A percentile compares a stretch with the other conserved stretches of the same genome.
These are phyloP conservation scores for Melinaea marsaeus DNA, from an alignment of 2,888 invertebrate genomes.

Conservation along the genomic window DNA sequence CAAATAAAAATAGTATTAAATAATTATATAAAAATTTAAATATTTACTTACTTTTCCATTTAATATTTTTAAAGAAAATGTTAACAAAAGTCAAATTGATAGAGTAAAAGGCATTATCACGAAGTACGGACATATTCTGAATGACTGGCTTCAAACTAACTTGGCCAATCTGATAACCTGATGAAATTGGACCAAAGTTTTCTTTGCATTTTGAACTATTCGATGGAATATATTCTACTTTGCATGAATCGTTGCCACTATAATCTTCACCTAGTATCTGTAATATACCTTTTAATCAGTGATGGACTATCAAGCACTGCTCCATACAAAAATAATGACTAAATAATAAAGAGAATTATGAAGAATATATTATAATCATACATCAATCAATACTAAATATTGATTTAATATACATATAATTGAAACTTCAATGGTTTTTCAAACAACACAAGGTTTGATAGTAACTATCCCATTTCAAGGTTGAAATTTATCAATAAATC, in stretches of 20 bases:
- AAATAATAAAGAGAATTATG: too few species aligned
- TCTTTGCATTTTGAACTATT: constrained; percentile 58
- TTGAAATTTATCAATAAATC: constrained; percentile 1
- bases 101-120: constrained; percentile 26
- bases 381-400: too few species aligned
- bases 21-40: constrained; percentile 3
- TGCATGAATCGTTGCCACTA: constrained; percentile 53
- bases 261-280: constrained; percentile 53
- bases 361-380: too few species aligned
- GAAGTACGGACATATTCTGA: constrained; percentile 32
- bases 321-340: not conserved
- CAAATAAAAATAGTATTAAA: constrained; percentile 9
- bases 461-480: constrained; percentile 1
- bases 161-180: constrained; percentile 59
- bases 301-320: not conserved
- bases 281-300: constrained; percentile 15
- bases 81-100: constrained; percentile 63
- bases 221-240: constrained; percentile 54
- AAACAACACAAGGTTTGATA: too few species aligned
- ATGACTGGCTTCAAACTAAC: constrained; percentile 63
- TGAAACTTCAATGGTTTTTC: too few species aligned
- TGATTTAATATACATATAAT: too few species aligned
- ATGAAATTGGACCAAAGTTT: constrained; percentile 56
- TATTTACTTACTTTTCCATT: constrained; percentile 67
- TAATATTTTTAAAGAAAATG: constrained; percentile 69